Conservation (phyloP, 2,113 vertebrate species). For the Corythaeola cristata region DNA sequence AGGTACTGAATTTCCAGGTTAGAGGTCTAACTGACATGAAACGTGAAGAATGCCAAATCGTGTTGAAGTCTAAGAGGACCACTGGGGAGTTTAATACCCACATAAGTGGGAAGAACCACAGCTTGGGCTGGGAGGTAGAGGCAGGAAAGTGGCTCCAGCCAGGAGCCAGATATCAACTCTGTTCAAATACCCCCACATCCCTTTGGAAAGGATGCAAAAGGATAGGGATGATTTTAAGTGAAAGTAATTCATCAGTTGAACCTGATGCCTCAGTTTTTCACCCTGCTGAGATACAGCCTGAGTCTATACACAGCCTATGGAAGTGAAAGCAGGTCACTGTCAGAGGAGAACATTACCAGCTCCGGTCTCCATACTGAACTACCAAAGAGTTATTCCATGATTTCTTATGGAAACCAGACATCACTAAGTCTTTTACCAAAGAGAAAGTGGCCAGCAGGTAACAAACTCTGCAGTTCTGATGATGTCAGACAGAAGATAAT, state of each 20-base stretch:
- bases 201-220: not conserved
- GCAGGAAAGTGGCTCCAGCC: not conserved
- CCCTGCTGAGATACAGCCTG: not conserved
- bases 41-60: accelerated
- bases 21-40: not conserved
- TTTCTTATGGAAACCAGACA: not conserved
- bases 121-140: not conserved
- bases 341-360: not conserved
- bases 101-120: not conserved
- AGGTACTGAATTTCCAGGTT: not conserved
- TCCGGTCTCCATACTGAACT: not conserved
- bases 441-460: not conserved
- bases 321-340: not conserved
- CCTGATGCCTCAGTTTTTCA: not conserved
- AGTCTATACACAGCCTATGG: not conserved
- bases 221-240: not conserved
- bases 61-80: not conserved
- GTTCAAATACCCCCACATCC: not conserved
- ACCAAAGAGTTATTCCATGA: not conserved
- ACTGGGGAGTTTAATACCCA: not conserved
- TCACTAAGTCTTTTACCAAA: not conserved
- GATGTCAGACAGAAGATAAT: accelerated
- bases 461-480: not conserved
- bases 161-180: not conserved
- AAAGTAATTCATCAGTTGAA: not conserved